Evolutionary conservation across 2,888 invertebrate genomes (phyloP).

Genomic region (Agrochola litura): DNA sequence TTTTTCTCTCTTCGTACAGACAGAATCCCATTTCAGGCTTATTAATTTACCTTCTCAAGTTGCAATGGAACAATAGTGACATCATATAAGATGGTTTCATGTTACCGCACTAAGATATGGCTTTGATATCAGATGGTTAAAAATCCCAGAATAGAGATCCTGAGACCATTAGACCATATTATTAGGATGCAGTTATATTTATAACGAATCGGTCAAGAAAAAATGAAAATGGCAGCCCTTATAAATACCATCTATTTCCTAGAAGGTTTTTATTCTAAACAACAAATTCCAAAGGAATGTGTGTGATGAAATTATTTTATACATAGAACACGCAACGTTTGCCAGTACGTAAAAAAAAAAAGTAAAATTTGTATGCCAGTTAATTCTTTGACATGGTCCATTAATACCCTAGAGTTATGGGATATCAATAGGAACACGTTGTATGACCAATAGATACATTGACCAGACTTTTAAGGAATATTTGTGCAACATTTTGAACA

Average conservation of each 20-base stretch:
- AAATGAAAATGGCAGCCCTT: not conserved
- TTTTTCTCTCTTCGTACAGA: not conserved
- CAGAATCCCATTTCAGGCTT: not conserved
- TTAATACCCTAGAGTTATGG: no score
- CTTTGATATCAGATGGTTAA: not conserved
- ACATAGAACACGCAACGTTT: not conserved
- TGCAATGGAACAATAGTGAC: not conserved
- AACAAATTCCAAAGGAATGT: not conserved
- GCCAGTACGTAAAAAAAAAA: no score
- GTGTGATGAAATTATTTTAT: not conserved
- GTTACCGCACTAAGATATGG: not conserved
- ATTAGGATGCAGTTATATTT: not conserved
- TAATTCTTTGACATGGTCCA: no score
- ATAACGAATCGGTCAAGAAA: not conserved
- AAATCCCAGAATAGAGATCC: not conserved
- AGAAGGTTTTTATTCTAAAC: not conserved
- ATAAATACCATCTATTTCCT: not conserved
- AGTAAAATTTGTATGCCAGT: no score
- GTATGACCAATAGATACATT: no score
- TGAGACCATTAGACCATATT: not conserved
- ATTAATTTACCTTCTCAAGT: not conserved
- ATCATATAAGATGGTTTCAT: slow-evolving; percentile 13
- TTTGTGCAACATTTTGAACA: no score
- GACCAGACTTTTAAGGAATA: no score
- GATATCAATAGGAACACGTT: no score